These are phyloP conservation scores for Maniola jurtina DNA, from an alignment of 1,140 invertebrate species.

Conservation along the genomic window DNA sequence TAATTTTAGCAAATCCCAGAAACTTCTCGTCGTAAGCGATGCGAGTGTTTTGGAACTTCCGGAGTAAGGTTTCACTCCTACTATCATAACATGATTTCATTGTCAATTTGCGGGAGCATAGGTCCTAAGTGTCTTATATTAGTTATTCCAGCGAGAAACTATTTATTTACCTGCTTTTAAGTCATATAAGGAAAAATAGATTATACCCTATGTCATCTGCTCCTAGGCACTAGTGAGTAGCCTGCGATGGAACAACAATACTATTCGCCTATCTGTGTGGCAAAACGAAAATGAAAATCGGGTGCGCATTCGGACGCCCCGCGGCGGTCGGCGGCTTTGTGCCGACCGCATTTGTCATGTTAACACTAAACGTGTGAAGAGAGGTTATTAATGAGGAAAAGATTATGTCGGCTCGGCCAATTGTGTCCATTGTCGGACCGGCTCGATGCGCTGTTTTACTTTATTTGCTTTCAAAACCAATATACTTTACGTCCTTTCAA, in stretches of 20 bases:
- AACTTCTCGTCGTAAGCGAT: too few species aligned
- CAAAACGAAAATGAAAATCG: conserved; percentile 44
- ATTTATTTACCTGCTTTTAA: too few species aligned
- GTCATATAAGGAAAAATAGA: too few species aligned
- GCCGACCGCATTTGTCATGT: conserved; percentile 69
- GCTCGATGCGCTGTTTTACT: conserved; percentile 46
- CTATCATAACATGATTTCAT: too few species aligned
- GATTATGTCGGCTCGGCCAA: conserved; percentile 59
- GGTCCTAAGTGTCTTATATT: too few species aligned
- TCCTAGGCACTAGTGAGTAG: neutral
- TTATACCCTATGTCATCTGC: too few species aligned
- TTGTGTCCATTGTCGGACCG: conserved; percentile 56
- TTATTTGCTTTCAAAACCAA: conserved; percentile 58
- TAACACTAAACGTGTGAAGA: conserved; percentile 72
- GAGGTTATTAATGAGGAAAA: conserved; percentile 70
- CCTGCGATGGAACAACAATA: neutral
- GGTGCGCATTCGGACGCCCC: conserved; percentile 48
- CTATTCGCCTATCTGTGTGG: conserved; percentile 44
- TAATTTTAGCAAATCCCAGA: too few species aligned
- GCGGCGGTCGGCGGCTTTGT: conserved; percentile 47
- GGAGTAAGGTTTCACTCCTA: too few species aligned
- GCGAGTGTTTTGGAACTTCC: too few species aligned
- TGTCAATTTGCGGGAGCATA: too few species aligned
- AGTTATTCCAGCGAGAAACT: too few species aligned
- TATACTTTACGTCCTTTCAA: conserved; percentile 30